Evolutionary conservation across 64 coral and sea anemone genomes (phyloP), one percentile per base, ranked within the genome.

Genomic region (Catalaphyllia jardinei): DNA sequence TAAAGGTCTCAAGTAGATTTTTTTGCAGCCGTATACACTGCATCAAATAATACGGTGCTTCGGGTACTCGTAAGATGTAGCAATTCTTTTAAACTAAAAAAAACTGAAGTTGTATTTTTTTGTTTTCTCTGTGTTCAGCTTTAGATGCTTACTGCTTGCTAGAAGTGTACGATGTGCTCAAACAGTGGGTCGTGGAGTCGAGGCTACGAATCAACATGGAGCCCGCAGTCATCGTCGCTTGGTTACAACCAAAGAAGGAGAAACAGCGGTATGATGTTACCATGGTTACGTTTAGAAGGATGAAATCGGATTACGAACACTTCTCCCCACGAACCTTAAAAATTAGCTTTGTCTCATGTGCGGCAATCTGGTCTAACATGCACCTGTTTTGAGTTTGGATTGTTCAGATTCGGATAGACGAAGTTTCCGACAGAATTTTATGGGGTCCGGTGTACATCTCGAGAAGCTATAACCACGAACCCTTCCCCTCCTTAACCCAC

Each of bases 131-230:
- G 39, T 78, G 3, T 77, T 12, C 22, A 99, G 97, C 97, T 52
- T 77, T 99, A 31, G 97, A 99, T 82, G 97, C 97, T 39, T 91
- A 90, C n/a, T 99, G 97, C 33, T 74, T 99, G n/a, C 60, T 99
- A 19, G 94, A 99, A 38, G 88, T 99, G 2, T 99, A 93, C 52
- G 88, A 95, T 20, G 94, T 95, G 16, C 67, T 99, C 24, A 84
- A 87, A 39, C 27, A 71, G 31, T 99, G 97, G 94, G 88, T 95
- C 20, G 20, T 71, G 50, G 94, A 99, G 67, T 87, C 73, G 20
- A 50, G 93, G 24, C 60, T 88, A 38, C 42, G 87, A 52, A 50
- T 99, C 19, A 86, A 99, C 72, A 93, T 99, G 90, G 95, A 97
- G 42, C 92, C 92, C 29, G 77, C 86, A 35, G 50, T 97, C 24